Evolutionary conservation across 2,113 vertebrate genomes (phyloP).

Genomic region (Thalassarche chlororhynchos): DNA sequence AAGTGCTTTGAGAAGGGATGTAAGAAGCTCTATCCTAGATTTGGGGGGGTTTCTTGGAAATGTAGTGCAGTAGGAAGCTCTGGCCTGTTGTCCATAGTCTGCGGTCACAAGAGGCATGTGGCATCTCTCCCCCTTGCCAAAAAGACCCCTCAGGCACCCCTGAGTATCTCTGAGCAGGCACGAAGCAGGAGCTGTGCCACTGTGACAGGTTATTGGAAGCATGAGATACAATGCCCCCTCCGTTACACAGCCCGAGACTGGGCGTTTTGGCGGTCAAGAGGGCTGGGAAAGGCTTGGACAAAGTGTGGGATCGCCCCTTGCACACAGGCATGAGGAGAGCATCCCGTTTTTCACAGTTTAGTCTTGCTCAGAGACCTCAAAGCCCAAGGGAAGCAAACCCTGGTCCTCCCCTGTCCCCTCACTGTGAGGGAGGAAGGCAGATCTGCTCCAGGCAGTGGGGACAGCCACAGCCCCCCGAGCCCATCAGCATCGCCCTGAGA

Average conservation of each 20-base stretch:
- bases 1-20: conserved; percentile 77
- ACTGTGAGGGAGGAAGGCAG: neutral
- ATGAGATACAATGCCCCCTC: neutral
- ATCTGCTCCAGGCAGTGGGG: neutral
- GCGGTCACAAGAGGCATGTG: fast-evolving
- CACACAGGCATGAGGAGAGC: neutral
- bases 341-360: conserved; percentile 77
- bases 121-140: neutral
- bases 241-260: fast-evolving
- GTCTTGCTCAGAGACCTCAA: neutral
- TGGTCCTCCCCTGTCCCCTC: neutral
- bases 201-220: neutral
- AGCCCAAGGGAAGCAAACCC: neutral
- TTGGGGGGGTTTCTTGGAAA: neutral
- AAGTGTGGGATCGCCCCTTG: neutral
- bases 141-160: neutral
- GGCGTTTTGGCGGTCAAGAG: neutral
- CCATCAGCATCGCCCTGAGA: neutral
- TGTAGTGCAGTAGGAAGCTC: conserved; percentile 61
- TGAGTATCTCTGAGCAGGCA: neutral
- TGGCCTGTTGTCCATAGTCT: neutral
- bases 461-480: neutral
- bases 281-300: neutral
- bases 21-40: conserved; percentile 8
- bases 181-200: neutral